A percentile compares a stretch with the other conserved stretches of the same genome.
Evolutionary conservation across 2,113 vertebrate genomes (phyloP).

Genomic region (Apaloderma vittatum): DNA sequence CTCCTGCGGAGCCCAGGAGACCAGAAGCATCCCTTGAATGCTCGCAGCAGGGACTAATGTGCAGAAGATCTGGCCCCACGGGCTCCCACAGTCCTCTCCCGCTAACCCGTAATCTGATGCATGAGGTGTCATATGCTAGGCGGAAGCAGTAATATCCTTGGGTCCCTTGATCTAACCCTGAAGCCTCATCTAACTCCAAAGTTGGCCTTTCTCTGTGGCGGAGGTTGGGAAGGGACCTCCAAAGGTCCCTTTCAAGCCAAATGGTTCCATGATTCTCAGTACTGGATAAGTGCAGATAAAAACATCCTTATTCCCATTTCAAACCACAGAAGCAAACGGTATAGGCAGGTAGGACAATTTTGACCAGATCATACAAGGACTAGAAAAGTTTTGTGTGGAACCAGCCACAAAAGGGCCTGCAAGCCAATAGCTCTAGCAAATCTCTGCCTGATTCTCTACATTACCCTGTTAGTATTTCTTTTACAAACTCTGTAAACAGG

Average conservation of each 20-base stretch:
- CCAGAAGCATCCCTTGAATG: neutral
- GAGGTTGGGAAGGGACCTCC: neutral
- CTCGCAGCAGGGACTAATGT: accelerated
- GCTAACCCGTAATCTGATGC: neutral
- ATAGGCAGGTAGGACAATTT: neutral
- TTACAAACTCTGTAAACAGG: neutral
- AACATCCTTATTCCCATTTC: neutral
- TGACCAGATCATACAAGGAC: neutral
- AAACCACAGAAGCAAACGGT: neutral
- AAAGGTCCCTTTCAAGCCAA: neutral
- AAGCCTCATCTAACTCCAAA: neutral
- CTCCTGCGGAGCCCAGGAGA: neutral
- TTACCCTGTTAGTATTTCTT: neutral
- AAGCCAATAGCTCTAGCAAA: neutral
- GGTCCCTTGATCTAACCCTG: accelerated
- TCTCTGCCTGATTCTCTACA: neutral
- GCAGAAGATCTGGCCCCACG: accelerated
- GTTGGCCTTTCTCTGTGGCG: neutral
- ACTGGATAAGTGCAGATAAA: neutral
- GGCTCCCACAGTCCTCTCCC: neutral
- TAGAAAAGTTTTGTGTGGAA: neutral
- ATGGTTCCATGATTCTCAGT: neutral
- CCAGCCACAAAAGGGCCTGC: neutral
- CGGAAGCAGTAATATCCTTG: neutral
- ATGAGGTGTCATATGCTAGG: neutral